phyloP scores from a whole-genome alignment of 2,888 invertebrate species.

The Plagiodera versicolora region DNA sequence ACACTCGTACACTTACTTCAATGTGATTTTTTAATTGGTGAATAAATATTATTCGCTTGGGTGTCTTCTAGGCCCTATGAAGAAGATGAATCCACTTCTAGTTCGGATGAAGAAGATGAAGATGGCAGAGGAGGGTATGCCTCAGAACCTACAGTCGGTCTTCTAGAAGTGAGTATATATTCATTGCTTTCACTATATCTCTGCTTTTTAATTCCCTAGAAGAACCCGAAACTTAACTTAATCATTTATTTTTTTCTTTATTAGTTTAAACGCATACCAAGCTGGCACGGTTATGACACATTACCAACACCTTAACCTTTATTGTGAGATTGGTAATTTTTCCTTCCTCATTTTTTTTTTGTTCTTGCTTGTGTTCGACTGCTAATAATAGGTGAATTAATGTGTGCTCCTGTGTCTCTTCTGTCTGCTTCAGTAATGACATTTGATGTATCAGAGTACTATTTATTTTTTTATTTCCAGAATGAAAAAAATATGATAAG shows the following conservation, averaged over 20 bases:
- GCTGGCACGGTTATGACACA: slow-evolving; percentile 34
- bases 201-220: no score
- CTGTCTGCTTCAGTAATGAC: neutral
- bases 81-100: slow-evolving; percentile 62
- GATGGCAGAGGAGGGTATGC: slow-evolving; percentile 84
- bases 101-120: slow-evolving; percentile 68
- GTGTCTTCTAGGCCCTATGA: slow-evolving; percentile 52
- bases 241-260: slow-evolving; percentile 19
- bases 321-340: slow-evolving; percentile 21
- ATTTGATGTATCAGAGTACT: neutral
- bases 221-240: no score
- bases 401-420: neutral
- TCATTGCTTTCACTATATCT: no score
- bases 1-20: no score
- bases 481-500: slow-evolving; percentile 46
- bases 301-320: slow-evolving; percentile 23
- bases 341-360: slow-evolving; percentile 1
- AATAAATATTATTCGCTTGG: neutral
- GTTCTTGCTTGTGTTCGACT: slow-evolving; percentile 5
- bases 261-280: slow-evolving; percentile 33
- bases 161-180: slow-evolving; percentile 54
- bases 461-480: slow-evolving; percentile 15
- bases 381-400: no score
- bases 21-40: no score
- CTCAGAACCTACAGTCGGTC: slow-evolving; percentile 74